Percentiles rank a stretch among this genome's conserved stretches.
These are phyloP conservation scores for Glossophaga mutica DNA, from an alignment of 2,797 vertebrate genomes.

Conservation along the genomic window DNA sequence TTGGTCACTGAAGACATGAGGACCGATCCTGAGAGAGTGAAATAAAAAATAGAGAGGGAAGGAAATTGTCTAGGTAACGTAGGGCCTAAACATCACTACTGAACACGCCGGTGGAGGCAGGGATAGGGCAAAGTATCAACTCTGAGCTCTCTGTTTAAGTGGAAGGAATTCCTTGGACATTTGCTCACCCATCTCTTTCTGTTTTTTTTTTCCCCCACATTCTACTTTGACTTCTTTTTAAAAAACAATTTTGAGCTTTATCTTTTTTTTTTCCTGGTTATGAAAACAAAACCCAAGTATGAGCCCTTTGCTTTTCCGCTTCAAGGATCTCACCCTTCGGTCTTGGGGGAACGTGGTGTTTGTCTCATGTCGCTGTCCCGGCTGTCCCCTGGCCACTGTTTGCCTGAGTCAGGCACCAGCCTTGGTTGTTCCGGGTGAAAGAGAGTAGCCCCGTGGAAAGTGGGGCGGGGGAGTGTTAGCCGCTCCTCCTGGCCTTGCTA, in stretches of 20 bases:
- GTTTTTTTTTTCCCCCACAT: neutral
- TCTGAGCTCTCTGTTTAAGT: neutral
- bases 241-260: neutral
- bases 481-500: neutral
- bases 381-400: neutral
- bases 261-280: neutral
- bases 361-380: neutral
- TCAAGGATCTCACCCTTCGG: no score
- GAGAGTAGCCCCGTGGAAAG: neutral
- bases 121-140: neutral
- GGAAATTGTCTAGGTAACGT: neutral
- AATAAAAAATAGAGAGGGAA: neutral
- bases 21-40: neutral
- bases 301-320: neutral
- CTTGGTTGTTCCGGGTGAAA: neutral
- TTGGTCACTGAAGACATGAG: neutral
- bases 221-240: constrained; percentile 5
- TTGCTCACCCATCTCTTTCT: neutral
- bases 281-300: neutral
- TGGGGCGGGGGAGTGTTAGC: neutral
- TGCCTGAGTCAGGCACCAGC: accelerated
- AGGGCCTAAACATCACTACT: neutral
- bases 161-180: neutral
- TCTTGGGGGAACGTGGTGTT: neutral
- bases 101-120: neutral